These are phyloP conservation scores for Sternotherus odoratus DNA, from an alignment of 2,797 vertebrate genomes.

Conservation along the genomic window DNA sequence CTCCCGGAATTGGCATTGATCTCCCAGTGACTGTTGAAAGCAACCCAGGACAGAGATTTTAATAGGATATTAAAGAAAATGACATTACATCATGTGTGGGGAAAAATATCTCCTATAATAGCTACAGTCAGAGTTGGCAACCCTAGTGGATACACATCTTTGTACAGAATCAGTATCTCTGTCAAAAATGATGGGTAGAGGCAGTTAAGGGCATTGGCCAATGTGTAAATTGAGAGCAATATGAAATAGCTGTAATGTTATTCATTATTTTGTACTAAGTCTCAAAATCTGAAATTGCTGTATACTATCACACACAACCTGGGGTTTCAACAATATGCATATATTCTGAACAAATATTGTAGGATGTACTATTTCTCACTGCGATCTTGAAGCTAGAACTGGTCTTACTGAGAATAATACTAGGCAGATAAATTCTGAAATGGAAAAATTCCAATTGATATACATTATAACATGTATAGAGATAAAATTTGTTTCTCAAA, in stretches of 20 bases:
- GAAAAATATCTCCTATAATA: no score
- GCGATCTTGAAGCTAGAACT: neutral
- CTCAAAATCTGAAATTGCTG: neutral
- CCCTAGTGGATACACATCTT: no score
- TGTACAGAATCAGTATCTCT: neutral
- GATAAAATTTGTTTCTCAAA: neutral
- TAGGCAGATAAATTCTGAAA: constrained; percentile 15
- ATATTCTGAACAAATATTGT: neutral
- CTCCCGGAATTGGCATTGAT: no score
- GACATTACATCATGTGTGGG: no score
- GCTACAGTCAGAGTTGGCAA: no score
- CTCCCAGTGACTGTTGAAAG: no score
- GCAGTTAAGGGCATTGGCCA: neutral
- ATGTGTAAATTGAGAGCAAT: neutral
- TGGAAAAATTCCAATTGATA: neutral
- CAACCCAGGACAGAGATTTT: no score
- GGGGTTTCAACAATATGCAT: neutral
- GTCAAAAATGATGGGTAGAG: neutral
- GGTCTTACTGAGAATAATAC: neutral
- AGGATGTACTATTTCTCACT: neutral
- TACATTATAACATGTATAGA: neutral
- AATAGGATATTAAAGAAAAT: no score
- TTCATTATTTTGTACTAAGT: neutral
- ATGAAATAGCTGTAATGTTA: neutral
- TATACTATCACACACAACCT: neutral